Percentiles rank a stretch among this genome's conserved stretches.
These are phyloP conservation scores for Sternarchorhynchus goeldii DNA, from an alignment of 2,797 vertebrate genomes.

Conservation along the genomic window DNA sequence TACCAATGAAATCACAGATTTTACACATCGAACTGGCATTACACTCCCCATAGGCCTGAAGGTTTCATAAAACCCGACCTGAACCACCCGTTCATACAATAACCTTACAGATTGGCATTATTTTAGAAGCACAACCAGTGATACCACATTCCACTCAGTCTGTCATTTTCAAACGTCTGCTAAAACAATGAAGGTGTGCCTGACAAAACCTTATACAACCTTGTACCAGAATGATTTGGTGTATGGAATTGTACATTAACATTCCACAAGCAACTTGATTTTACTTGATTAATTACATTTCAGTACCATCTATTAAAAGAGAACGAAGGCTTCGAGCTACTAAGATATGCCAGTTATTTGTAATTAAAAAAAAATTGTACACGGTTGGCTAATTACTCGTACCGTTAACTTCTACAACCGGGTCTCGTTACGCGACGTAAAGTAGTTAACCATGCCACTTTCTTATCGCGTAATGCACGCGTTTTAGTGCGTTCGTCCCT, in stretches of 20 bases:
- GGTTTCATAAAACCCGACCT: neutral
- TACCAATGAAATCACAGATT: too few relatives aligned
- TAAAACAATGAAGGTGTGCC: neutral
- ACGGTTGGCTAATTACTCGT: neutral
- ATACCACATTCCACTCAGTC: neutral
- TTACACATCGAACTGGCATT: too few relatives aligned
- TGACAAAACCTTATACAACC: neutral
- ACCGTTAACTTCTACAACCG: neutral
- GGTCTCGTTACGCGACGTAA: neutral
- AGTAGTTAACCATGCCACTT: constrained; percentile 14
- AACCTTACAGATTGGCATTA: neutral
- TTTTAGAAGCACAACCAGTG: neutral
- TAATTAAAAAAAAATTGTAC: neutral
- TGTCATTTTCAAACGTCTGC: neutral
- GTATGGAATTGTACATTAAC: too few relatives aligned
- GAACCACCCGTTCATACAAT: neutral
- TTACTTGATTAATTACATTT: neutral
- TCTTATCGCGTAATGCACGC: constrained; percentile 42
- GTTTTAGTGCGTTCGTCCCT: constrained; percentile 1
- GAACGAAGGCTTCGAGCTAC: too few relatives aligned
- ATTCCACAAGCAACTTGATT: neutral
- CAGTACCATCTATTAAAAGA: neutral
- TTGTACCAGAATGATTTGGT: too few relatives aligned
- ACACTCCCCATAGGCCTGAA: neutral
- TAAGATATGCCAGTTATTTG: too few relatives aligned